Conservation (phyloP, 1,140 invertebrate species). For the Probaryconus sp. region DNA sequence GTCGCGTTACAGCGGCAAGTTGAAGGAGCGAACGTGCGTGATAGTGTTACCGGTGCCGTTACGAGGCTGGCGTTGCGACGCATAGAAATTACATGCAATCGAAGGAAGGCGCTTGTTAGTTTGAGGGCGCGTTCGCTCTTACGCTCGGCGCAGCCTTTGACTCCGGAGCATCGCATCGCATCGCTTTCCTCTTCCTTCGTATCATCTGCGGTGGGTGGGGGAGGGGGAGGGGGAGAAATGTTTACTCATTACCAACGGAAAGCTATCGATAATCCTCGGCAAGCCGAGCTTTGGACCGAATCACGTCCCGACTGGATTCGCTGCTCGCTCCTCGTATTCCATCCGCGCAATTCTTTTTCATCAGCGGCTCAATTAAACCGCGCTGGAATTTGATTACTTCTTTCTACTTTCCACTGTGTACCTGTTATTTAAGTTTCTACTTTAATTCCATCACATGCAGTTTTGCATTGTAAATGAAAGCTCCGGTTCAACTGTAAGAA, state of each 20-base stretch:
- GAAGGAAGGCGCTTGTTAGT: constrained; percentile 66
- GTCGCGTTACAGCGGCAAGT: constrained; percentile 17
- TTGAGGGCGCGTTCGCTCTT: constrained; percentile 13
- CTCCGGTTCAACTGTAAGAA: too few species aligned
- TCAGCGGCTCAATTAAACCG: not conserved
- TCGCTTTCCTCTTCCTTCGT: constrained; percentile 30
- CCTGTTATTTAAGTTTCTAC: not conserved
- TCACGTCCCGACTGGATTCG: not conserved
- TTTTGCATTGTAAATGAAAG: not conserved
- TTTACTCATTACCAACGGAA: constrained; percentile 67
- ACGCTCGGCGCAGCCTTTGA: constrained; percentile 2
- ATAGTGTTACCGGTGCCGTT: constrained; percentile 9
- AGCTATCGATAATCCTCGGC: constrained; percentile 62
- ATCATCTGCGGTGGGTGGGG: constrained; percentile 24
- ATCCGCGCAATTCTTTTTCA: not conserved
- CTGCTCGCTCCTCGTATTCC: not conserved
- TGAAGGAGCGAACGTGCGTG: constrained; percentile 32
- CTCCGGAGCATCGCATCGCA: too few species aligned
- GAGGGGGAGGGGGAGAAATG: too few species aligned
- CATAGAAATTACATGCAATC: constrained; percentile 63
- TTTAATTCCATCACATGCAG: not conserved
- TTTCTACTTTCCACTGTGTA: not conserved
- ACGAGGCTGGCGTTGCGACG: constrained; percentile 31
- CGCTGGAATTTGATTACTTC: not conserved
- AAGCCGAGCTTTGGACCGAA: not conserved